These are phyloP conservation scores for Stenchaetothrips biformis DNA, from an alignment of 2,888 invertebrate genomes.

Conservation along the genomic window DNA sequence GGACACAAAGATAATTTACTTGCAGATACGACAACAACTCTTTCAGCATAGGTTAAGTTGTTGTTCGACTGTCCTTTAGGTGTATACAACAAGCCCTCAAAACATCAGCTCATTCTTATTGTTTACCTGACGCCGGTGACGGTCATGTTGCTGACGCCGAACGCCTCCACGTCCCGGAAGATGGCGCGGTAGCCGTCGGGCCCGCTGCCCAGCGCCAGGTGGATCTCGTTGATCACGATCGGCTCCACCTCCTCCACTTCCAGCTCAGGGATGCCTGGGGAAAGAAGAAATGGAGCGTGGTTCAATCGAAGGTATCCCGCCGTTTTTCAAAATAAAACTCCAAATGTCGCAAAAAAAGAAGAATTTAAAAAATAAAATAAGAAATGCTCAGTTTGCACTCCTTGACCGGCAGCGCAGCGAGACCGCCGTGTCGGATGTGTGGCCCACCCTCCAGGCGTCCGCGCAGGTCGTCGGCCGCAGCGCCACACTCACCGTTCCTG, in stretches of 20 bases:
- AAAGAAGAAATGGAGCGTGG: not conserved
- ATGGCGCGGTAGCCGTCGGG: constrained; percentile 78
- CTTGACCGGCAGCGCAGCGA: not conserved
- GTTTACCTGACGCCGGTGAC: constrained; percentile 73
- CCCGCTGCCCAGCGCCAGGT: constrained; percentile 71
- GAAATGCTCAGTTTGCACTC: not conserved
- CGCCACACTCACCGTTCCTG: constrained; percentile 47
- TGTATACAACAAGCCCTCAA: too few species aligned
- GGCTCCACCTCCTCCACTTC: constrained; percentile 64
- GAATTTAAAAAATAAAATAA: not conserved
- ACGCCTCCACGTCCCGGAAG: constrained; percentile 74
- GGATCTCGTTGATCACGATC: constrained; percentile 75
- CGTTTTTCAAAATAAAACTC: too few species aligned
- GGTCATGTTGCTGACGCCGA: constrained; percentile 73
- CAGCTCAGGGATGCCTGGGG: constrained; percentile 64
- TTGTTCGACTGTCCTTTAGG: too few species aligned
- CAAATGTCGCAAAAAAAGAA: not conserved
- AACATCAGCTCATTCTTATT: constrained; percentile 40
- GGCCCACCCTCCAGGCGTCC: not conserved
- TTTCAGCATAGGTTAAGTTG: not conserved
- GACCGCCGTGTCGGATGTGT: not conserved
- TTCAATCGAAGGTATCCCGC: not conserved
- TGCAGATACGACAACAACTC: constrained; percentile 37
- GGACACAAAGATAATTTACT: too few species aligned
- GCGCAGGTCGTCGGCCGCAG: not conserved